phyloP scores from a whole-genome alignment of 2,888 invertebrate genomes.

The Urechis unicinctus region DNA sequence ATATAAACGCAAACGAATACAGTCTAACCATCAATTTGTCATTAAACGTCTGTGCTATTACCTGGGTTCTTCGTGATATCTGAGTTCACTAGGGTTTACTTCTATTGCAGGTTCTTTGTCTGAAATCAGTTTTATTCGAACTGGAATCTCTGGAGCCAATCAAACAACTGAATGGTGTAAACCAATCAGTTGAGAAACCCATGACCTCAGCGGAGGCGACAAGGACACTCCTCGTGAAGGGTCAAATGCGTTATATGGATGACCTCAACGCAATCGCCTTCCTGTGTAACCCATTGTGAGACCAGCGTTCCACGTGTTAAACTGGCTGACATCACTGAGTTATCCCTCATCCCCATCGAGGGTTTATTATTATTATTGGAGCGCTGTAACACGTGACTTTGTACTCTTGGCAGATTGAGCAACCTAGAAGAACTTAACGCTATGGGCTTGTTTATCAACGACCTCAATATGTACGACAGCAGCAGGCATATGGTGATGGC shows the following conservation, averaged over 20 bases:
- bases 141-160: slow-evolving; percentile 59
- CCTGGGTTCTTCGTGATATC: neutral
- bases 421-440: slow-evolving; percentile 75
- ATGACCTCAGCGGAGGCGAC: neutral
- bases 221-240: slow-evolving; percentile 58
- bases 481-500: slow-evolving; percentile 55
- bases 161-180: slow-evolving; percentile 34
- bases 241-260: slow-evolving; percentile 76
- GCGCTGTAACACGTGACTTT: neutral
- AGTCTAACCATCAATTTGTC: no score
- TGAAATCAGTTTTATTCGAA: slow-evolving; percentile 80
- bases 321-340: neutral
- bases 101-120: slow-evolving; percentile 62
- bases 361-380: no score
- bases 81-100: neutral
- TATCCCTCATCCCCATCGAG: no score
- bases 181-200: slow-evolving; percentile 20
- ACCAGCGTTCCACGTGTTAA: slow-evolving; percentile 23
- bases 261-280: slow-evolving; percentile 77
- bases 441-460: slow-evolving; percentile 73
- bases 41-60: no score
- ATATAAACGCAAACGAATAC: neutral
- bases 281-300: slow-evolving; percentile 81
- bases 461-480: slow-evolving; percentile 77
- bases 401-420: slow-evolving; percentile 56